Conservation (phyloP, 2,113 vertebrate species). For the Hippocampus zosterae region DNA sequence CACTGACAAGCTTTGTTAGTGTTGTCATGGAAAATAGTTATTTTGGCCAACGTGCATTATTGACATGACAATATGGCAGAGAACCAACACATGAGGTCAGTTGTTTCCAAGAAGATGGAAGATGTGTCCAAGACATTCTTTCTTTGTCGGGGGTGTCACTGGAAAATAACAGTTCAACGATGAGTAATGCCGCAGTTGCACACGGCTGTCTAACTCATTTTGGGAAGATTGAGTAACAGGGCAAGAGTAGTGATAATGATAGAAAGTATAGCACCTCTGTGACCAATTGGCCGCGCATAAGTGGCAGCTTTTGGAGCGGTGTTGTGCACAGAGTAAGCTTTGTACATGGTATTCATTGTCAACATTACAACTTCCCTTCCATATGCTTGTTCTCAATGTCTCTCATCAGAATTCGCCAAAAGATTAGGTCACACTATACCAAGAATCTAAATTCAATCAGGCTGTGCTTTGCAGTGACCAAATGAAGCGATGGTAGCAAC, state of each 20-base stretch:
- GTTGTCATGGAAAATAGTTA: not conserved
- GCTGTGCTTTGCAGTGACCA: slow-evolving; percentile 11
- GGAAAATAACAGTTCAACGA: slow-evolving; percentile 13
- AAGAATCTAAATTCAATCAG: slow-evolving; percentile 40
- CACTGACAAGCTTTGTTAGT: slow-evolving; percentile 1
- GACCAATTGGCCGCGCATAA: not conserved
- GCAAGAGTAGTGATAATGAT: slow-evolving; percentile 33
- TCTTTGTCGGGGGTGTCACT: slow-evolving; percentile 19
- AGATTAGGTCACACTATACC: not conserved
- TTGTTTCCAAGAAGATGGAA: slow-evolving; percentile 16
- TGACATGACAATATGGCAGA: slow-evolving; percentile 3
- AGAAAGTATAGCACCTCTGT: not conserved
- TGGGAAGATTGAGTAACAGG: slow-evolving; percentile 43
- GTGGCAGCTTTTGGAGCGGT: not conserved
- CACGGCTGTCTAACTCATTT: slow-evolving; percentile 37
- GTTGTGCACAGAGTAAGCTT: slow-evolving; percentile 2
- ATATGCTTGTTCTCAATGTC: not conserved
- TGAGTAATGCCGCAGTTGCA: slow-evolving; percentile 49
- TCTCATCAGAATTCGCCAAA: slow-evolving; percentile 1
- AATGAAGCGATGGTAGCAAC: slow-evolving; percentile 31
- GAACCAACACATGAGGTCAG: slow-evolving; percentile 20
- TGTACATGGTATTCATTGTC: not conserved
- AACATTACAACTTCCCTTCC: not conserved
- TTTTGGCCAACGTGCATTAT: slow-evolving; percentile 1
- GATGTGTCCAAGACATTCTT: slow-evolving; percentile 12